These are phyloP conservation scores for Eutrigla gurnardus DNA, from an alignment of 2,797 vertebrate genomes.

Conservation along the genomic window DNA sequence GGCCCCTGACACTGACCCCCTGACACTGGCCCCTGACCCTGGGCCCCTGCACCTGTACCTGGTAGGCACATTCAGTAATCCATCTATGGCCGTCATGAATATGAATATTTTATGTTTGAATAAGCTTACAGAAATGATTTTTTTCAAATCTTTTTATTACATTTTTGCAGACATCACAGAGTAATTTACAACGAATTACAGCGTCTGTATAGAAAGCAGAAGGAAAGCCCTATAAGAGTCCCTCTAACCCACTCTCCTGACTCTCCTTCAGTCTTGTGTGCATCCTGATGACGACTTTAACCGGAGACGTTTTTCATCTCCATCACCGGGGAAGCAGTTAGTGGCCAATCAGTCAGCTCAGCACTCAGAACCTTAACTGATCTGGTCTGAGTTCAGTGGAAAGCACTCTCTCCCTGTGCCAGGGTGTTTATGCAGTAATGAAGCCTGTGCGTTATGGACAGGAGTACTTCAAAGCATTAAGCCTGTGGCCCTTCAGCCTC, in stretches of 20 bases:
- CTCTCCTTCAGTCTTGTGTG: conserved; percentile 1
- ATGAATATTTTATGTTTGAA: background rate
- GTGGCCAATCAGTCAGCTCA: conserved; percentile 34
- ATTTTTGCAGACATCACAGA: too few species aligned
- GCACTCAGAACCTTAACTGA: conserved; percentile 16
- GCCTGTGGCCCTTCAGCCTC: background rate
- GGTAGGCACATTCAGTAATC: background rate
- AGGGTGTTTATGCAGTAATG: conserved; percentile 54
- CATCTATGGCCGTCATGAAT: too few species aligned
- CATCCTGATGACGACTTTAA: conserved; percentile 23
- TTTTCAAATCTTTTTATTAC: background rate
- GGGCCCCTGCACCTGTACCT: too few species aligned
- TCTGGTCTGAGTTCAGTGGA: conserved; percentile 51
- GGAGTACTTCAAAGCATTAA: conserved; percentile 18
- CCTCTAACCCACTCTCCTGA: background rate
- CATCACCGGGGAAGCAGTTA: conserved; percentile 51
- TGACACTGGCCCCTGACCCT: too few species aligned
- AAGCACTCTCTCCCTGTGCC: conserved; percentile 35
- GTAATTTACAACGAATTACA: too few species aligned
- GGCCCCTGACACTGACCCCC: too few species aligned
- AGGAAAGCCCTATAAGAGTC: too few species aligned
- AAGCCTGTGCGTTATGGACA: conserved; percentile 30
- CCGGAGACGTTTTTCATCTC: conserved; percentile 61
- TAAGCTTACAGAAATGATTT: background rate
- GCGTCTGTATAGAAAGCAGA: too few species aligned